Conservation (phyloP, 2,113 vertebrate genomes). For the Anarrhichthys ocellatus region DNA sequence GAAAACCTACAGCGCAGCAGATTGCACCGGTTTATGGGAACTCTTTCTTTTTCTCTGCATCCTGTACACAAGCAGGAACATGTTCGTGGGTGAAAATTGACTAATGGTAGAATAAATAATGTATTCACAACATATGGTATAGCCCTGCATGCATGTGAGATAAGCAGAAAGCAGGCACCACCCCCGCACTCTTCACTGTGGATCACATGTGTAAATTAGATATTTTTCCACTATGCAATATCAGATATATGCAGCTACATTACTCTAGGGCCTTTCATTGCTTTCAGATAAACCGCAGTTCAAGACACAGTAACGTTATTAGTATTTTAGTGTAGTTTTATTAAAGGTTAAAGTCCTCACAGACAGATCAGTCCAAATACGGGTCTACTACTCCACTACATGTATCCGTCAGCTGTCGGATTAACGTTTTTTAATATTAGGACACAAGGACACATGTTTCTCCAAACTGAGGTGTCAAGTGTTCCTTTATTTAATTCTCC, state of each 20-base stretch:
- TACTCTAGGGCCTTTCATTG: rapidly evolving
- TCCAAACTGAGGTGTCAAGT: neutral
- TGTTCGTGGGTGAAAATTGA: neutral
- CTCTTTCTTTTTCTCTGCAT: neutral
- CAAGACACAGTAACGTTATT: neutral
- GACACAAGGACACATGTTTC: neutral
- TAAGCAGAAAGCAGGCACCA: constrained; percentile 32
- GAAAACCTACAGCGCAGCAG: constrained; percentile 7
- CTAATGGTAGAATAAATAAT: neutral
- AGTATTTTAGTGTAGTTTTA: neutral
- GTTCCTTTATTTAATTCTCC: neutral
- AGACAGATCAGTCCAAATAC: neutral
- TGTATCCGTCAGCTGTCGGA: no score
- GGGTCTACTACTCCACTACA: neutral
- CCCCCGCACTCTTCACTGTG: constrained; percentile 8
- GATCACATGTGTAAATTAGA: constrained; percentile 9
- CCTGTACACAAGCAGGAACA: neutral
- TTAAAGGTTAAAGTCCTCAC: neutral
- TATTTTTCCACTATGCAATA: neutral
- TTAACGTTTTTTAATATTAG: neutral
- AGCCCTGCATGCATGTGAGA: constrained; percentile 48
- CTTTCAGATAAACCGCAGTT: neutral
- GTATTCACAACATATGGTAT: constrained; percentile 58
- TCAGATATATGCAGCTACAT: neutral
- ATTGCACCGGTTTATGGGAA: constrained; percentile 13